These are phyloP conservation scores for Nematopogon swammerdamellus DNA, from an alignment of 2,888 invertebrate species.

Conservation along the genomic window DNA sequence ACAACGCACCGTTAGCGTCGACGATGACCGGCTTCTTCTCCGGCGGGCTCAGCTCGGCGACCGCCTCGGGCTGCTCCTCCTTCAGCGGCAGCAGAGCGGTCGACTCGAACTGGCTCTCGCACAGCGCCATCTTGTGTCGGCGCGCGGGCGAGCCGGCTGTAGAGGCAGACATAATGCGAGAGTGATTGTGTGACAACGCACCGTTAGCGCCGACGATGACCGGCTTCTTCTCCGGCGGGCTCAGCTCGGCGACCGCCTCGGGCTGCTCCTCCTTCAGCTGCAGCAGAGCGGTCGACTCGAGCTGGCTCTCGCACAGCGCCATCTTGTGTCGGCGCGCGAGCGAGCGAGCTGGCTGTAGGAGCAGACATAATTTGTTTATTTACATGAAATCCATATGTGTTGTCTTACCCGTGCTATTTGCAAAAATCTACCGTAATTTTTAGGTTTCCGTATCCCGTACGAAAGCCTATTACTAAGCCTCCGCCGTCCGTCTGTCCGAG, in stretches of 20 bases:
- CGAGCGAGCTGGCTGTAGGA: neutral
- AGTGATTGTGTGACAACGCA: too few species aligned
- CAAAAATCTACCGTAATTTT: too few species aligned
- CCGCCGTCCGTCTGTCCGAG: too few species aligned
- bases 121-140: neutral
- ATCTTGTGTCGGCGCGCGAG: conserved; percentile 16
- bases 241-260: neutral
- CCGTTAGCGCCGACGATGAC: neutral
- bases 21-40: neutral
- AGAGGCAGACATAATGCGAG: neutral
- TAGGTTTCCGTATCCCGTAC: too few species aligned
- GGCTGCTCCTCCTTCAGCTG: conserved; percentile 26
- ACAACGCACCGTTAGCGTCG: neutral
- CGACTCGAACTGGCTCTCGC: conserved; percentile 21
- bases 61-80: conserved; percentile 17
- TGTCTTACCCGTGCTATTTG: too few species aligned
- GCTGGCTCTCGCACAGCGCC: conserved; percentile 42
- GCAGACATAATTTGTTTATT: conserved; percentile 1
- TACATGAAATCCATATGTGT: conserved; percentile 5
- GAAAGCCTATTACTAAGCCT: too few species aligned
- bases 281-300: conserved; percentile 33
- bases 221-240: neutral
- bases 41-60: neutral
- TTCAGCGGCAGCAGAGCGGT: conserved; percentile 23
- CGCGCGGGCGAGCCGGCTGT: too few species aligned